These are phyloP conservation scores for Stratiolaelaps scimitus DNA, from an alignment of 1,140 invertebrate genomes.

Conservation along the genomic window DNA sequence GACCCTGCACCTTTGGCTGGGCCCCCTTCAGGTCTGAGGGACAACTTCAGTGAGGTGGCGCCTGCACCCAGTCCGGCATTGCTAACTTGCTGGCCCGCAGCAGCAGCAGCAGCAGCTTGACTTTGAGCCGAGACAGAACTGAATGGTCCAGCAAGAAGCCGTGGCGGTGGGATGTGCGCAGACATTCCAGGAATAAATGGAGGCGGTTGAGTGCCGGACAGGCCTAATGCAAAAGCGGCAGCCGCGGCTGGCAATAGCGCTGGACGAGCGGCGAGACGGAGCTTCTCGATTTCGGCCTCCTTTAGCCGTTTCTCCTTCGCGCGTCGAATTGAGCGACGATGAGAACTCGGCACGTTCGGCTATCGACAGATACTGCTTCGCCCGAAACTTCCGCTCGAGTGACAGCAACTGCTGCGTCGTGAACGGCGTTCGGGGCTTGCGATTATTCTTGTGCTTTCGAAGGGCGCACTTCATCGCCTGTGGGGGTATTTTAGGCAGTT, in stretches of 20 bases:
- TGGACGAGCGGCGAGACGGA: conserved; percentile 39
- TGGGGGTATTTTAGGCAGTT: conserved; percentile 56
- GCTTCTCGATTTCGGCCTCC: conserved; percentile 45
- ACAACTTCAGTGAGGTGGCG: no score
- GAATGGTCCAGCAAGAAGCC: background rate
- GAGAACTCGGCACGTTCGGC: conserved; percentile 93
- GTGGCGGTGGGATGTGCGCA: background rate
- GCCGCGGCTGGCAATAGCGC: conserved; percentile 11
- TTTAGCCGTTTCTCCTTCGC: conserved; percentile 47
- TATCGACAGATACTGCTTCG: conserved; percentile 91
- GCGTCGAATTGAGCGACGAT: conserved; percentile 59
- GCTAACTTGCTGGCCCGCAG: no score
- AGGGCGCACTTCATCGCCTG: conserved; percentile 67
- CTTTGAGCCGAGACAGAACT: no score
- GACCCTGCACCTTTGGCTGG: no score
- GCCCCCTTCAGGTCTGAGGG: no score
- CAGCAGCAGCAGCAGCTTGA: no score
- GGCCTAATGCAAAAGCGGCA: conserved; percentile 9
- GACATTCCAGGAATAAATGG: conserved; percentile 7
- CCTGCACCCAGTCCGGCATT: no score
- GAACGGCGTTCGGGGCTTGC: conserved; percentile 93
- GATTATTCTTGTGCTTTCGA: conserved; percentile 84
- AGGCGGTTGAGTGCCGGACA: conserved; percentile 4
- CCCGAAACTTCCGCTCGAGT: conserved; percentile 86
- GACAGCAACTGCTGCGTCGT: conserved; percentile 86